Evolutionary conservation across 2,888 invertebrate species (phyloP).

Genomic region (Antheraea yamamai): DNA sequence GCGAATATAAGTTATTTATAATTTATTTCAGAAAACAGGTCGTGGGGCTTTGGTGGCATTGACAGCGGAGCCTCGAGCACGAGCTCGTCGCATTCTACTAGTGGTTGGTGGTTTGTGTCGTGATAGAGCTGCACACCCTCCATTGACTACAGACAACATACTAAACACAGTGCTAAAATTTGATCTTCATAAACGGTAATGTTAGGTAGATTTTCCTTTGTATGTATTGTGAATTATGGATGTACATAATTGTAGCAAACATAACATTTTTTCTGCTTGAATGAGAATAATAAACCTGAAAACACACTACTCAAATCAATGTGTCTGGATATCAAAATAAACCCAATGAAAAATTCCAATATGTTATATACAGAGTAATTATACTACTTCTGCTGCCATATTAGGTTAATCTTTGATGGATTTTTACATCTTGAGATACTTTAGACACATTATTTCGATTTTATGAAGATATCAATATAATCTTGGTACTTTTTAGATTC

Average conservation of each 20-base stretch:
- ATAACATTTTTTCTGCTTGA: too few species aligned
- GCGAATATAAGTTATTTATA: not conserved
- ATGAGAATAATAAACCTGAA: too few species aligned
- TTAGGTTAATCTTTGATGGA: too few species aligned
- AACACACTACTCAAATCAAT: too few species aligned
- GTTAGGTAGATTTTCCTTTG: conserved; percentile 10
- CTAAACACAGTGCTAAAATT: conserved; percentile 92
- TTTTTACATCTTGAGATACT: too few species aligned
- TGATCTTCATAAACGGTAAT: conserved; percentile 87
- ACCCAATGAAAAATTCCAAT: too few species aligned
- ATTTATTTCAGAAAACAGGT: conserved; percentile 80
- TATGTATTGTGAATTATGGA: not conserved
- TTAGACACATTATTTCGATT: too few species aligned
- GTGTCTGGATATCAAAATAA: too few species aligned
- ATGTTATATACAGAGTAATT: too few species aligned
- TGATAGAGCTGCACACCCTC: conserved; percentile 88
- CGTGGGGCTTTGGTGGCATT: conserved; percentile 90
- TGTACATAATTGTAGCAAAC: not conserved
- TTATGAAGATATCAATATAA: too few species aligned
- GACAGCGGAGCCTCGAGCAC: conserved; percentile 89
- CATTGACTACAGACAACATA: conserved; percentile 91
- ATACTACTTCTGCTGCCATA: too few species aligned
- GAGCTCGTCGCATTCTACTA: conserved; percentile 93
- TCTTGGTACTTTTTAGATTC: too few species aligned
- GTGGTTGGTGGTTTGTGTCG: conserved; percentile 94